Base-by-base conservation (phyloP, 2,113 vertebrate species). In the Cervus canadensis region DNA sequence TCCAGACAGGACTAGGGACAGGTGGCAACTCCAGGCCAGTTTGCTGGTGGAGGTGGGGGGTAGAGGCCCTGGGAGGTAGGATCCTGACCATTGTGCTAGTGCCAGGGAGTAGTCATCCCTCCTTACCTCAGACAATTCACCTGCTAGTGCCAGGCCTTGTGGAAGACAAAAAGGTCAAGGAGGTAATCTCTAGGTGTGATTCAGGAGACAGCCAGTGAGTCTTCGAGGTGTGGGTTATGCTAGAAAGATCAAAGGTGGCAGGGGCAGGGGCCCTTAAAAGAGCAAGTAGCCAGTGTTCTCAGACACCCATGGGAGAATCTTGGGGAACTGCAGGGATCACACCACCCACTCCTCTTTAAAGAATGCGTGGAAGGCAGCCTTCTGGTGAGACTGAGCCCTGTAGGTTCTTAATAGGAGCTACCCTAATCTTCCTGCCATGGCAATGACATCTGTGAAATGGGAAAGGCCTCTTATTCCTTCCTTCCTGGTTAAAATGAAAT, bases 401-500 rank as follows among this genome's bases (percentile, higher is more conserved):
- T 23, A 28, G 45, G 28, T 87, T 96, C 57, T 45, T 17, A 74
- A 4, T 74, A 21, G 60, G 56, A 64, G 30, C n/a, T 56, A 52
- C 16, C 45, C 28, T 71, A 64, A 60, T 40, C 21, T 93, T 56
- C 26, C 36, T 57, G 56, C 48, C 50, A 94, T 95, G 91, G 43
- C 23, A 48, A 28, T 90, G 74, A 26, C 56, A 87, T 71, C 43
- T 89, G 79, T 67, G 88, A 97, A 78, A 85, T 78, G 54, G 54
- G 60, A 67, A 95, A 82, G 40, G 43, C 56, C 17, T 91, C 59
- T 56, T 86, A 48, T 9, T 57, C 15, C 74, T 64, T 92, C 50
- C 50, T 97, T 91, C 28, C 59, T 86, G 56, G 60, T 83, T 87
- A 91, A 91, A 89, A 91, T 74, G 50, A 93, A 78, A 95, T 48